Conservation (phyloP, 2,888 invertebrate species). For the Folsomia manolachei region DNA sequence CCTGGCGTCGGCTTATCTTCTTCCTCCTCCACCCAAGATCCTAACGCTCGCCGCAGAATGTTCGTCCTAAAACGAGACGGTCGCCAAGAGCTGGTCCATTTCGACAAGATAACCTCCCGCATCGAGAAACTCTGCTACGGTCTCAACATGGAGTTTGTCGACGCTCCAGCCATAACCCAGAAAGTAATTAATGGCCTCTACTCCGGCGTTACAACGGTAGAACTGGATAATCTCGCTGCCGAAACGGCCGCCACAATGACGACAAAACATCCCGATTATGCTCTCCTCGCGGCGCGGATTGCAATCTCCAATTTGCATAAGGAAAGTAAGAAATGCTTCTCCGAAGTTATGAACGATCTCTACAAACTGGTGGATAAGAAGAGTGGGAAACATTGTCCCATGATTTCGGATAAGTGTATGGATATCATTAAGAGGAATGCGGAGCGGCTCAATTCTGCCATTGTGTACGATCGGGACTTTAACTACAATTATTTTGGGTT, state of each 20-base stretch:
- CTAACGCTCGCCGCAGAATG: slow-evolving; percentile 39
- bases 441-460: slow-evolving; percentile 87
- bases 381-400: slow-evolving; percentile 70
- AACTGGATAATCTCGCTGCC: slow-evolving; percentile 95
- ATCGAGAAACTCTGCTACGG: slow-evolving; percentile 94
- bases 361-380: slow-evolving; percentile 72
- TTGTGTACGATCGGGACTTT: slow-evolving; percentile 95
- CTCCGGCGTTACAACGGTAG: slow-evolving; percentile 93
- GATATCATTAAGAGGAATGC: slow-evolving; percentile 79
- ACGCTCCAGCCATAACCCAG: slow-evolving; percentile 83
- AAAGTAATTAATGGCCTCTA: slow-evolving; percentile 94
- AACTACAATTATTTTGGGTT: slow-evolving; percentile 99
- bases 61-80: slow-evolving; percentile 62
- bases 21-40: too few relatives aligned
- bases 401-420: slow-evolving; percentile 81
- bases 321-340: slow-evolving; percentile 92
- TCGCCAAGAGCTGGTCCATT: slow-evolving; percentile 83
- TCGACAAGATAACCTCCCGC: slow-evolving; percentile 96
- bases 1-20: too few relatives aligned
- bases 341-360: slow-evolving; percentile 86
- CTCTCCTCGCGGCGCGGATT: slow-evolving; percentile 80
- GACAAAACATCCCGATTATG: slow-evolving; percentile 96
- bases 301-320: slow-evolving; percentile 97
- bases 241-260: slow-evolving; percentile 99
- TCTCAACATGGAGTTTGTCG: slow-evolving; percentile 91